Base-by-base conservation (phyloP, 1,140 invertebrate species). In the Cyrtorhinus lividipennis region DNA sequence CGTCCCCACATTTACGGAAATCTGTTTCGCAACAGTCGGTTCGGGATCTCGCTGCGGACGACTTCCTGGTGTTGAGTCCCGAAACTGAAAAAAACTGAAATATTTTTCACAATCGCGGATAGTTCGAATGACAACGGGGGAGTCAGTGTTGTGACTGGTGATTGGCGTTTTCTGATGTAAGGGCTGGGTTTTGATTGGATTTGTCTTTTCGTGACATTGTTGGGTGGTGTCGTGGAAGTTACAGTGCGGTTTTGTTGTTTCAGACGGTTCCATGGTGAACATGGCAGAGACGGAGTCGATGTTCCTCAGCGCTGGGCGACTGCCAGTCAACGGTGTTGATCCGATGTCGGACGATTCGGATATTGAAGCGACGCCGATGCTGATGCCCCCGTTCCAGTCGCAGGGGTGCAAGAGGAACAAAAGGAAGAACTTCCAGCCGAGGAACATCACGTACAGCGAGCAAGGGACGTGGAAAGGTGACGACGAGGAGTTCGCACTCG, bases 401-500 rank as follows among this genome's bases (percentile, higher is more conserved):
- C 45, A 27, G 13, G 23, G 23, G 18, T 66, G 64, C 26, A 70
- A 68, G 62, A 66, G 73, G 53, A 78, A 78, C 69, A 78, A 78
- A 62, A 66, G 76, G 53, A 78, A 78, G 65, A 77, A 78, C 67
- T 78, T 78, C 67, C 70, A 76, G 64, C 76, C 76, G 0, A 67
- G 75, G 24, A 78, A 76, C 67, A 77, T 77, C 46, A 70, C 69
- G 44, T 67, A 68, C 26, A 68, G 68, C 15, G 68, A 68, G 23
- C 68, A 70, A 26, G 65, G 67, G 24, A 67, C 59, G 18, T 27
- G 48, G 48, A 69, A 44, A 63, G 59, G 48, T 13, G 30, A 25
- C 8, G 62, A 66, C 24, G 63, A 66, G 20, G 65, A 65, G 45
- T 20, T 38, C 18, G 59, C 56, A 10, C 24, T 56, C 24, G 64